Base-by-base conservation (phyloP, 92 coral and sea anemone species). In the Epizoanthus illoricatus region DNA sequence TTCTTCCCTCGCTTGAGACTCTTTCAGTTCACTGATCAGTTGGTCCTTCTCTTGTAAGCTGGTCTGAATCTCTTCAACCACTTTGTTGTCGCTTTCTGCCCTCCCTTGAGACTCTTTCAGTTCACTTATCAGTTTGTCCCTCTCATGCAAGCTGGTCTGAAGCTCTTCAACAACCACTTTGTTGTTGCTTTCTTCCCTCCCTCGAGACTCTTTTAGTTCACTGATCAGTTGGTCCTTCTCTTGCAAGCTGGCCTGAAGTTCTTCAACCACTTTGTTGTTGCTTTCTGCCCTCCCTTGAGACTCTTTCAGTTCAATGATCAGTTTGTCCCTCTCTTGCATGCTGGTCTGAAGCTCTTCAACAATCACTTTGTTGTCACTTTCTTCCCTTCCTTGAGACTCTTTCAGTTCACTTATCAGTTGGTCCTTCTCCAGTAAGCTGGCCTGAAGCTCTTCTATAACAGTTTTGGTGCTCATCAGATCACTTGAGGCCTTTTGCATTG, bases 401-500 rank as follows among this genome's bases (percentile, higher is more conserved):
- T 88, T 81, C 84, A 93, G 78, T 40, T 88, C 88, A 68, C 64
- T 71, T 24, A 90, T 91, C 41, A 65, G 59, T 17, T 61, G 55
- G 59, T 96, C 94, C 84, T 96, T 96, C 63, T 93, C 92, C 8
- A 80, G 78, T 80, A 91, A 85, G 55, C 88, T 91, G 40, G 73
- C 82, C 79, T 87, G 90, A n/a, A 78, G 72, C 56, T 87, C 94
- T 69, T 96, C 90, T 16, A 96, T 89, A 73, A 88, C 70, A 21
- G 92, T 72, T 41, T 88, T 84, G 80, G 97, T 91, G 79, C 87
- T 86, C 43, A 76, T 74, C 4, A 96, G 79, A 57, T 93, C 98
- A 47, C 91, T 74, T 5, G 95, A 90, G n/a, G 94, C 87, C 75
- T 92, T 94, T 68, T 96, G 93, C 99, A 96, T 91, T 39, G 92